Base-by-base conservation (phyloP, 2,888 invertebrate species). In the Chironomus tentans region DNA sequence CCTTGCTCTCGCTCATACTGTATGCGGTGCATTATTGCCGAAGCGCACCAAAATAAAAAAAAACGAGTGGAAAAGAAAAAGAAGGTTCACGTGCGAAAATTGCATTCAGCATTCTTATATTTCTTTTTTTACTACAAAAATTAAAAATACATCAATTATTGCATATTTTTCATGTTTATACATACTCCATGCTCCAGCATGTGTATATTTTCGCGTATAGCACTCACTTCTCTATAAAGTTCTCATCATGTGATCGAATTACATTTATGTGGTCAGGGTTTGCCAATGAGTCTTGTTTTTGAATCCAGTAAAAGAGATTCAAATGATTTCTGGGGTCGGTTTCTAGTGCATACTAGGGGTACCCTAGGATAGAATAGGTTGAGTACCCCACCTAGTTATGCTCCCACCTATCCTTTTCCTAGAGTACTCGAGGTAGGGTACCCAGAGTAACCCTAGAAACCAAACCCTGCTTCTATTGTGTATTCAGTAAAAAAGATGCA, bases 141-240 rank as follows among this genome's bases (percentile, higher is more conserved):
- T 72, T 72, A 72, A 72, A 72, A 72, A 72, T 72, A 50, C 72
- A 72, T 72, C 72, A 72, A 72, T 72, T 72, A 72, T 72, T 72
- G 72, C 72, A 72, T 56, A 72, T 72, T 72, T 72, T 62, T 72
- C 72, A 72, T 72, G 61, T 72, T 72, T 61, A 18, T 72, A 28
- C 46, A 28, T 46, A 38, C 46, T 70, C 70, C 46, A 13, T 21
- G 22, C 68, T 46, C 5, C 38, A 68, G 28, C 68, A 28, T 28
- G 56, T 56, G 56, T 56, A 18, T 18, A 56, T 56, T 18, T 56
- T 56, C 56, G 56, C 56, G 56, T 56, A 65, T 65, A 65, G 65
- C 65, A 65, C 65, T 65, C 21, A 24, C 24, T 65, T 13, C 24
- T 65, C 65, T 65, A 24, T 24, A 24, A 13, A 24, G 65, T 22